A percentile compares a stretch with the other conserved stretches of the same genome.
These are phyloP conservation scores for Spodoptera litura DNA, from an alignment of 1,140 invertebrate genomes.

Conservation along the genomic window DNA sequence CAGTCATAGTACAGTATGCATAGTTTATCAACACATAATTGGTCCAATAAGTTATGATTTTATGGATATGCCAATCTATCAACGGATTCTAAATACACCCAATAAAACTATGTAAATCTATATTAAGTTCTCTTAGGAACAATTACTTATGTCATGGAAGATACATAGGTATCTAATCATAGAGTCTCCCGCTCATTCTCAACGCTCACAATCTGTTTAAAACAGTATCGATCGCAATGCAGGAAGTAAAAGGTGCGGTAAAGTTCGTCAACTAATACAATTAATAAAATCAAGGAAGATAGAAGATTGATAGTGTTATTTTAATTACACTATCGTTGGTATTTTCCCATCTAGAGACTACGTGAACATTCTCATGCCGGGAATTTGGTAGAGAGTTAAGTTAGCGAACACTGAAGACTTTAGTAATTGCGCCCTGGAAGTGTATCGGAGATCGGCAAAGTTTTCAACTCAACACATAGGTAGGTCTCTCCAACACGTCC, in stretches of 20 bases:
- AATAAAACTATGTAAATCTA: too few relatives aligned
- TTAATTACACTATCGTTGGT: background rate
- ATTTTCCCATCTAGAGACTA: background rate
- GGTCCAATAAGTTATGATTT: too few relatives aligned
- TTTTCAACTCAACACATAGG: slow-evolving; percentile 49
- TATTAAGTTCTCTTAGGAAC: too few relatives aligned
- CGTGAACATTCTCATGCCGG: slow-evolving; percentile 14
- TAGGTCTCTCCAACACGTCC: slow-evolving; percentile 53
- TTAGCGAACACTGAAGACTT: slow-evolving; percentile 40
- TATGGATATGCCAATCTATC: too few relatives aligned
- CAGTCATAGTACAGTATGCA: too few relatives aligned
- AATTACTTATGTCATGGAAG: too few relatives aligned
- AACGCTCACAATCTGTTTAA: background rate
- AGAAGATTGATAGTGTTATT: background rate
- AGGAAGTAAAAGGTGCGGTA: background rate
- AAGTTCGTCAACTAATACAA: background rate
- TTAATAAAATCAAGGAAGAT: background rate
- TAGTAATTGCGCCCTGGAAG: slow-evolving; percentile 49
- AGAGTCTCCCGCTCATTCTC: too few relatives aligned
- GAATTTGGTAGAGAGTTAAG: slow-evolving; percentile 33
- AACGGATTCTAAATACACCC: too few relatives aligned
- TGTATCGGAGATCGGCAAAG: slow-evolving; percentile 55
- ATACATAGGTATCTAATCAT: too few relatives aligned
- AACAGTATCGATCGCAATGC: background rate
- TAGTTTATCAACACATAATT: too few relatives aligned